Conservation (phyloP, 30 jellyfish, hydroid and myxozoan genomes). For the Hydractinia echinata region DNA sequence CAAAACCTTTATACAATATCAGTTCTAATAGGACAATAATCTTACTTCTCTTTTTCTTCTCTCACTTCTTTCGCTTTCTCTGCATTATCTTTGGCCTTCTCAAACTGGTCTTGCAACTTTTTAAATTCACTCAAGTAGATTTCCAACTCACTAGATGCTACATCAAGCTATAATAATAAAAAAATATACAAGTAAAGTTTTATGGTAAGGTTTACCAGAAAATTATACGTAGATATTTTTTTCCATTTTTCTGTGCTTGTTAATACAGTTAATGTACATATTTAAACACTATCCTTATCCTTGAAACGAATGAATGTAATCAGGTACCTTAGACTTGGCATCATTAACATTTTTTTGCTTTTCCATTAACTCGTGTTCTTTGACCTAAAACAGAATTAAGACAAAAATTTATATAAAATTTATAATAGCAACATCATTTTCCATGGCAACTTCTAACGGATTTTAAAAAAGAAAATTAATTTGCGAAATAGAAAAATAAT, state of each 20-base stretch:
- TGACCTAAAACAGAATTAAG: constrained; percentile 49
- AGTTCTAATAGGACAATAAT: no score
- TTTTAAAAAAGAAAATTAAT: background rate
- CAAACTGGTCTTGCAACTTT: constrained; percentile 52
- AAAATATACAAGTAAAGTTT: background rate
- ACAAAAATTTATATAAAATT: background rate
- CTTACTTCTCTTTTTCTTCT: constrained; percentile 49
- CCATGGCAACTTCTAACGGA: background rate
- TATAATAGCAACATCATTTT: background rate
- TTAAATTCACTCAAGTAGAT: constrained; percentile 64
- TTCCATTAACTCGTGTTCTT: constrained; percentile 75
- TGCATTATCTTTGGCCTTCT: constrained; percentile 58
- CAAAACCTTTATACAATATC: no score
- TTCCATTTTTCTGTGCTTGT: background rate
- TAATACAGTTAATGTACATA: background rate
- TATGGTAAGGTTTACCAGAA: background rate
- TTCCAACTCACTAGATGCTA: constrained; percentile 80
- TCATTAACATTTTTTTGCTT: constrained; percentile 80
- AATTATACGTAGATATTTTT: background rate
- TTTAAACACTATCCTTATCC: background rate
- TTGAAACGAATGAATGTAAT: background rate
- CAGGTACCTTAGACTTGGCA: constrained; percentile 79
- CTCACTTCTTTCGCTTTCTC: constrained; percentile 35
- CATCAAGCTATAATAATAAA: constrained; percentile 53
- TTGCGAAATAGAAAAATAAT: no score